Conservation (phyloP, 2,888 invertebrate genomes). For the Helicoverpa assulta region DNA sequence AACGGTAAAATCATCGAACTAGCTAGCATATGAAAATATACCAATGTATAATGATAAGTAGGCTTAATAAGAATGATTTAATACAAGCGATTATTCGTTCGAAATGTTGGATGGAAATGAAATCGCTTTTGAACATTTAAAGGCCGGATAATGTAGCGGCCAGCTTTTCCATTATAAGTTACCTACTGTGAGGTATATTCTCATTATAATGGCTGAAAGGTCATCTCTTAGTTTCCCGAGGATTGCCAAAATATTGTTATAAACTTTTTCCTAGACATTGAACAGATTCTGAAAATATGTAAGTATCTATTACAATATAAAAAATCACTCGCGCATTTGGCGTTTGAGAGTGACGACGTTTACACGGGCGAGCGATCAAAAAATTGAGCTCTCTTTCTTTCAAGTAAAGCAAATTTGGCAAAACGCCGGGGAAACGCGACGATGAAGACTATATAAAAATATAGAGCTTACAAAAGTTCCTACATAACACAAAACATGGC, state of each 20-base stretch:
- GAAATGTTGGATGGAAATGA: not conserved
- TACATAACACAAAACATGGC: conserved; percentile 36
- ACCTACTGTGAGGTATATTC: not conserved
- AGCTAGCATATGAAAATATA: too few species aligned
- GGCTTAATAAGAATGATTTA: not conserved
- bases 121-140: not conserved
- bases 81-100: not conserved
- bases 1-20: too few species aligned
- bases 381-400: conserved; percentile 25
- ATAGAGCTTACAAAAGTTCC: conserved; percentile 43
- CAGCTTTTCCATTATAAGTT: conserved; percentile 1
- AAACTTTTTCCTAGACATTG: not conserved
- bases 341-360: conserved; percentile 27
- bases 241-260: not conserved
- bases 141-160: not conserved
- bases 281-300: too few species aligned
- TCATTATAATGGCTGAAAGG: conserved; percentile 1
- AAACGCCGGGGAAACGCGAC: conserved; percentile 38
- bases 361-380: conserved; percentile 25
- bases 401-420: conserved; percentile 48
- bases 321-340: conserved; percentile 19
- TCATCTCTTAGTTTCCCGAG: not conserved
- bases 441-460: conserved; percentile 47
- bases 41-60: not conserved
- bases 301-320: not conserved